phyloP scores from a whole-genome alignment of 2,113 vertebrate species.

The Cygnus atratus region DNA sequence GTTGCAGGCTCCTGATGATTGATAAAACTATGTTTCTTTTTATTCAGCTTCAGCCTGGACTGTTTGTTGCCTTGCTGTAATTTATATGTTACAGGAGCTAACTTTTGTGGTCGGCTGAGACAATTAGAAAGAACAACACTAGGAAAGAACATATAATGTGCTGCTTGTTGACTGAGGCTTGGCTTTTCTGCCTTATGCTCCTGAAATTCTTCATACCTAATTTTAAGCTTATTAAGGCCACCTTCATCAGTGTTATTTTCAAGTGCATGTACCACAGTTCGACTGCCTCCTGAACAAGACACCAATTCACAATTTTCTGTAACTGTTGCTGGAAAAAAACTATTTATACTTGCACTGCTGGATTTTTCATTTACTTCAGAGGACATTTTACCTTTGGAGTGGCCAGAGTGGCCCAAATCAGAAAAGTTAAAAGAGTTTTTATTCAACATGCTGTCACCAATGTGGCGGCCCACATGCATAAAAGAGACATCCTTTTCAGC shows the following conservation, averaged over 20 bases:
- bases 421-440: constrained; percentile 87
- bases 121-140: constrained; percentile 98
- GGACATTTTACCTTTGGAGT: constrained; percentile 81
- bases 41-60: constrained; percentile 85
- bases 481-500: constrained; percentile 84
- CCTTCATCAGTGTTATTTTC: constrained; percentile 81
- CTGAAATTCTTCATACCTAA: constrained; percentile 97
- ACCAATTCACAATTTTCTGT: constrained; percentile 78
- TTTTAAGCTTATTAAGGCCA: constrained; percentile 93
- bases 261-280: constrained; percentile 74
- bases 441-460: constrained; percentile 74
- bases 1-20: constrained; percentile 71
- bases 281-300: constrained; percentile 75
- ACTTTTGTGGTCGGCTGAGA: constrained; percentile 88
- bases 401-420: constrained; percentile 84
- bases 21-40: constrained; percentile 78
- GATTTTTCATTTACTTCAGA: constrained; percentile 84
- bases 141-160: constrained; percentile 97
- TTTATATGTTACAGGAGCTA: constrained; percentile 80
- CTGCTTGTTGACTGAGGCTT: constrained; percentile 92
- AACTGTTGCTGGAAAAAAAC: constrained; percentile 74
- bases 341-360: constrained; percentile 72
- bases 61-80: constrained; percentile 82
- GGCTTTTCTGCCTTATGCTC: constrained; percentile 93
- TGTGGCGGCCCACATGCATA: constrained; percentile 74